Percentiles rank a stretch among this genome's conserved stretches.
Conservation (phyloP, 2,888 invertebrate genomes). For the Euzophera pinguis region DNA sequence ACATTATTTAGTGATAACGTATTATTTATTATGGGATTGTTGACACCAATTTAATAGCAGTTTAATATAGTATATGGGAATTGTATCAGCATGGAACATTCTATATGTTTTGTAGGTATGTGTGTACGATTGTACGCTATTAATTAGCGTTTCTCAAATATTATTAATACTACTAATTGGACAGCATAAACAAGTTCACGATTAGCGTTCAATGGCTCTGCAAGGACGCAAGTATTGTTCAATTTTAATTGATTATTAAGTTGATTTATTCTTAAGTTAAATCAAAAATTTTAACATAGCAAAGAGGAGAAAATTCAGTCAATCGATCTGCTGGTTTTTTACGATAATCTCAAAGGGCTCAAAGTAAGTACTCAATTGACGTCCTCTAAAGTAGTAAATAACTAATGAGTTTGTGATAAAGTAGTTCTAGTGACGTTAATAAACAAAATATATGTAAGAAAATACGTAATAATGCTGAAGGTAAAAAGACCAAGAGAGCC, state of each 20-base stretch:
- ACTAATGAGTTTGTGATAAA: no score
- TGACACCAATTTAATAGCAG: constrained; percentile 4
- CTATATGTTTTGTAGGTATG: not conserved
- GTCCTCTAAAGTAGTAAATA: no score
- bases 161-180: constrained; percentile 5
- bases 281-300: no score
- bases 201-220: not conserved
- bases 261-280: not conserved
- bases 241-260: not conserved
- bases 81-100: not conserved
- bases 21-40: not conserved
- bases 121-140: not conserved
- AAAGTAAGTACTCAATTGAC: no score
- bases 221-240: not conserved
- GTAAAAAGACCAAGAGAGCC: no score
- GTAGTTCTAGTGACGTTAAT: no score
- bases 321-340: no score
- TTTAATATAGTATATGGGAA: not conserved
- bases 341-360: no score
- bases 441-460: no score
- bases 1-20: not conserved
- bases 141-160: constrained; percentile 8
- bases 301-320: no score
- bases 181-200: not conserved
- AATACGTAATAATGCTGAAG: no score